A percentile compares a stretch with the other conserved stretches of the same genome.
Evolutionary conservation across 1,140 invertebrate species (phyloP).

Genomic region (Steinernema feltiae): DNA sequence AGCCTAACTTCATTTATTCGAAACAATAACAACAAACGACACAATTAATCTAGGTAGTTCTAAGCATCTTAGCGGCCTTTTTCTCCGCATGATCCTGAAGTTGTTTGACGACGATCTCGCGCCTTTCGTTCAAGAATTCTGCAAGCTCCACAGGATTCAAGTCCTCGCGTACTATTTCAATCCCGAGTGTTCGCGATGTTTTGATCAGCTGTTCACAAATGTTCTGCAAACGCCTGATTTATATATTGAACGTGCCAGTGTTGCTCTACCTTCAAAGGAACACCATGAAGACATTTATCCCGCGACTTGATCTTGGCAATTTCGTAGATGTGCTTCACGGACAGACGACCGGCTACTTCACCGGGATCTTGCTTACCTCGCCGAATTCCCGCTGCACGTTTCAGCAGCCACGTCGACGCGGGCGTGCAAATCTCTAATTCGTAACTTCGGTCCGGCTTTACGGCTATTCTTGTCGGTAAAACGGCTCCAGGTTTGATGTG

Average conservation of each 20-base stretch:
- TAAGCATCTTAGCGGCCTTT: constrained; percentile 83
- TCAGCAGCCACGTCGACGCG: constrained; percentile 77
- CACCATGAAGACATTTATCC: constrained; percentile 71
- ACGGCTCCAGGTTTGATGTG: constrained; percentile 75
- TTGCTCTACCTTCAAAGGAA: constrained; percentile 69
- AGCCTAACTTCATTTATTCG: background rate
- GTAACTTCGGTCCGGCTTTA: constrained; percentile 74
- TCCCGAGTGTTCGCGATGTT: constrained; percentile 38
- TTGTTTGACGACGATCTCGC: constrained; percentile 71
- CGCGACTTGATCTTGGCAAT: constrained; percentile 86
- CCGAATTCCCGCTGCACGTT: constrained; percentile 84
- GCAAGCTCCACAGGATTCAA: constrained; percentile 76
- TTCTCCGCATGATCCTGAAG: constrained; percentile 73
- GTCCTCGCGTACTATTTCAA: constrained; percentile 67
- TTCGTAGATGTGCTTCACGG: constrained; percentile 93
- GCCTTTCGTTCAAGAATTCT: constrained; percentile 71
- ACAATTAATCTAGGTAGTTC: constrained; percentile 60
- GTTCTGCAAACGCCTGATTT: constrained; percentile 68
- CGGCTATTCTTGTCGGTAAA: constrained; percentile 46
- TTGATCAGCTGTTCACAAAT: constrained; percentile 46
- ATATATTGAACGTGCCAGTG: constrained; percentile 66
- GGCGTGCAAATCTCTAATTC: constrained; percentile 76
- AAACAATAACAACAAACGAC: constrained; percentile 12
- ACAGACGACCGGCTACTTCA: constrained; percentile 81
- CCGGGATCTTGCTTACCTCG: constrained; percentile 72